phyloP scores from a whole-genome alignment of 2,113 vertebrate genomes.

The Malaclemys terrapin region DNA sequence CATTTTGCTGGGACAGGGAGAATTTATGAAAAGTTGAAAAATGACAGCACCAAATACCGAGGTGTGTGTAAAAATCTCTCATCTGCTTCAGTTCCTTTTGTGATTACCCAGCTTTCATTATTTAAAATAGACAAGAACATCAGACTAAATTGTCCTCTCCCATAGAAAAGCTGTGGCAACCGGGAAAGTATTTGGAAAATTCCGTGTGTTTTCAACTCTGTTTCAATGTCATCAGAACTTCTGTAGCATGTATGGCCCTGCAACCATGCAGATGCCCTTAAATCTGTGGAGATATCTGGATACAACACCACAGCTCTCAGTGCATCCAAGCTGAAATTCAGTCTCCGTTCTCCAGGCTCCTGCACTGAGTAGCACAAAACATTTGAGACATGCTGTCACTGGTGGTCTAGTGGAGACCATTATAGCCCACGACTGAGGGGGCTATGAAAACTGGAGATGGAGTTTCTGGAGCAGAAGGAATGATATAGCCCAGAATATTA shows the following conservation, averaged over 20 bases:
- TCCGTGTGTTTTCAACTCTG: neutral
- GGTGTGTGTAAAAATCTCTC: neutral
- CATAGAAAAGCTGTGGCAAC: neutral
- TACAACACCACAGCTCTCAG: fast-evolving
- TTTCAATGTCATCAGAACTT: neutral
- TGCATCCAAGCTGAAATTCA: fast-evolving
- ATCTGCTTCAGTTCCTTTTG: neutral
- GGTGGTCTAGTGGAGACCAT: neutral
- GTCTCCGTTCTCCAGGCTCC: neutral
- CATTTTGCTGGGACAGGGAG: neutral
- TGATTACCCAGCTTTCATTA: neutral
- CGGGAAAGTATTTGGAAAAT: neutral
- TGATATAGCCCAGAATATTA: neutral
- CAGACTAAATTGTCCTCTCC: neutral
- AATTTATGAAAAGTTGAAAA: neutral
- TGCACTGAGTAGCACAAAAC: neutral
- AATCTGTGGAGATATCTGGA: fast-evolving
- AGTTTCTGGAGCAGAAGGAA: neutral
- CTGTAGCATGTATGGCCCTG: neutral
- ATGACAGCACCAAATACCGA: fast-evolving
- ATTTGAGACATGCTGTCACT: fast-evolving
- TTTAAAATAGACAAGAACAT: neutral
- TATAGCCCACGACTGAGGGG: neutral
- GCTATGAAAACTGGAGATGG: neutral
- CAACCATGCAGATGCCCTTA: fast-evolving